These are phyloP conservation scores for Unio delphinus DNA, from an alignment of 2,888 invertebrate species.

Conservation along the genomic window DNA sequence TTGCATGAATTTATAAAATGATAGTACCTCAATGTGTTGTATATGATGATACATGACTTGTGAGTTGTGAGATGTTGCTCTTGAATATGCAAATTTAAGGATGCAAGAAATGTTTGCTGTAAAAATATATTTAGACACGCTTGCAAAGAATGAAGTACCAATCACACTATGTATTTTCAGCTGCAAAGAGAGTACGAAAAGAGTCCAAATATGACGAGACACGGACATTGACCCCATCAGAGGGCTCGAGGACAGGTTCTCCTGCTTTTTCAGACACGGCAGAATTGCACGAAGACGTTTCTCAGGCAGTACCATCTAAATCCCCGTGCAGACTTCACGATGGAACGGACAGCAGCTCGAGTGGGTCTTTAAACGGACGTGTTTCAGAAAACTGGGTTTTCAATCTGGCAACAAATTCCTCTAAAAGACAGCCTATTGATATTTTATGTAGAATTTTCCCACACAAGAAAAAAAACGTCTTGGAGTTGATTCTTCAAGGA, in stretches of 20 bases:
- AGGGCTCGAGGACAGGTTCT: constrained; percentile 28
- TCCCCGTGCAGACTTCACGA: constrained; percentile 10
- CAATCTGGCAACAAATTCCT: constrained; percentile 24
- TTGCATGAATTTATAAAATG: too few relatives aligned
- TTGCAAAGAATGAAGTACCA: too few relatives aligned
- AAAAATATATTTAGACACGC: too few relatives aligned
- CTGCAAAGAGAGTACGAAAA: constrained; percentile 35
- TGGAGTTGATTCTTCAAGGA: constrained; percentile 86
- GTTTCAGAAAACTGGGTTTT: constrained; percentile 37
- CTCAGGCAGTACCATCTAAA: neutral
- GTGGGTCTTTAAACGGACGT: constrained; percentile 5
- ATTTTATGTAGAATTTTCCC: constrained; percentile 92
- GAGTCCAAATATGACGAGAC: constrained; percentile 33
- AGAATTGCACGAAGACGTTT: constrained; percentile 11
- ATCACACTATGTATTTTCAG: constrained; percentile 22
- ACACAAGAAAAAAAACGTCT: constrained; percentile 86
- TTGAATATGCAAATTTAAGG: too few relatives aligned
- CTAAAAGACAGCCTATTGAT: constrained; percentile 78
- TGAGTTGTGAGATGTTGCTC: too few relatives aligned
- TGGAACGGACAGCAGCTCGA: constrained; percentile 8
- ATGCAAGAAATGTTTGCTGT: too few relatives aligned
- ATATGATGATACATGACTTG: too few relatives aligned
- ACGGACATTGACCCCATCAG: constrained; percentile 35
- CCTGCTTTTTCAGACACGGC: constrained; percentile 23
- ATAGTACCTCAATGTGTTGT: too few relatives aligned